Conservation (phyloP, 2,888 invertebrate genomes). For the Cheilosia pagana region DNA sequence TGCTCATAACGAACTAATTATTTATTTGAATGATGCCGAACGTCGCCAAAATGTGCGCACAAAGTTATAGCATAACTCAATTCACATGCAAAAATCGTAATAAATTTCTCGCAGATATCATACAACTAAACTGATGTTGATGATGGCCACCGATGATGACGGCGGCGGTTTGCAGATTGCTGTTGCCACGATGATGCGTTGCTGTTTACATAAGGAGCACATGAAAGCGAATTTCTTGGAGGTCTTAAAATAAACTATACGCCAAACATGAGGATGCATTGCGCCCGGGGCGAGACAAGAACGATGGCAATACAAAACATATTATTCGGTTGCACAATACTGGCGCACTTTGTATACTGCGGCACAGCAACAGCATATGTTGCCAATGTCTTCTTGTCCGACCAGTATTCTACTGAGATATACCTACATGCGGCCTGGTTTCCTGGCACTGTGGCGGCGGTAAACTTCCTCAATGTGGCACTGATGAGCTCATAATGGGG, state of each 20-base stretch:
- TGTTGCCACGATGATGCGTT: constrained; percentile 12
- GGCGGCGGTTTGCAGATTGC: neutral
- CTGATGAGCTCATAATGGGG: constrained; percentile 53
- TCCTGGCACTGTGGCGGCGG: constrained; percentile 16
- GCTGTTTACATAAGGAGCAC: constrained; percentile 40
- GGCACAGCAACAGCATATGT: constrained; percentile 27
- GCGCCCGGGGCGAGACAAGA: constrained; percentile 4
- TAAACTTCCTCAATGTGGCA: constrained; percentile 58
- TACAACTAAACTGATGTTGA: constrained; percentile 11
- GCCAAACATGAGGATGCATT: constrained; percentile 2
- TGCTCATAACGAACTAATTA: neutral
- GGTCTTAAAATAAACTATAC: constrained; percentile 24
- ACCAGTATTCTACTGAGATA: constrained; percentile 1
- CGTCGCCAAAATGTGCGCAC: neutral
- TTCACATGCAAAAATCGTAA: constrained; percentile 7
- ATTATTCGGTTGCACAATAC: constrained; percentile 28
- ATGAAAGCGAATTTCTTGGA: constrained; percentile 21
- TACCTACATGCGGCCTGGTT: constrained; percentile 10
- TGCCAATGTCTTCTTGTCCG: neutral
- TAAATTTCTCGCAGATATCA: constrained; percentile 5
- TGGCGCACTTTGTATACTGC: neutral
- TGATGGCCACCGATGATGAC: constrained; percentile 19
- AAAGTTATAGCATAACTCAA: neutral
- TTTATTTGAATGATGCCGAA: neutral
- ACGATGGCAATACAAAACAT: constrained; percentile 28